Evolutionary conservation across 2,113 vertebrate genomes (phyloP).

Genomic region (Heterocephalus glaber): DNA sequence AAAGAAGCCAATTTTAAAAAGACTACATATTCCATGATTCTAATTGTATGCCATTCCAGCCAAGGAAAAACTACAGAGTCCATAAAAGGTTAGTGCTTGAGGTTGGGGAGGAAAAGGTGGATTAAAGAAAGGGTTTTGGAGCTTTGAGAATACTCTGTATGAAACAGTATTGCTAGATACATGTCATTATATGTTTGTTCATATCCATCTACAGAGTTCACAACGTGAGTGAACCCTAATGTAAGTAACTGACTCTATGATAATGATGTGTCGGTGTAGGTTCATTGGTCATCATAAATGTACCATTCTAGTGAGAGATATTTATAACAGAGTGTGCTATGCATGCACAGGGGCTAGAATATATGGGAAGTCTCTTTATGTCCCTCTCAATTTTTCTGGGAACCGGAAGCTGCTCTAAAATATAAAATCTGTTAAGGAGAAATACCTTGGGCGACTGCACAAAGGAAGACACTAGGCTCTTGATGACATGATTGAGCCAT

Average conservation of each 20-base stretch:
- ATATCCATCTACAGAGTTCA: not conserved
- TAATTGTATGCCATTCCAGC: not conserved
- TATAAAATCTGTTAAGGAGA: not conserved
- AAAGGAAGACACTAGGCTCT: not conserved
- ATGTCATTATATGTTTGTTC: not conserved
- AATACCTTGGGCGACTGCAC: not conserved
- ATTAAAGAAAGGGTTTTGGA: not conserved
- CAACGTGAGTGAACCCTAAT: fast-evolving
- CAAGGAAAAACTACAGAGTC: not conserved
- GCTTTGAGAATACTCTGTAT: not conserved
- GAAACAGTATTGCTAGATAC: not conserved
- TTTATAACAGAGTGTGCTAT: not conserved
- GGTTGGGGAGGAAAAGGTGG: fast-evolving
- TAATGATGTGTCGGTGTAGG: not conserved
- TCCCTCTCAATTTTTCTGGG: not conserved
- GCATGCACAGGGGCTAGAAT: not conserved
- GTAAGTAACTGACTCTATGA: not conserved
- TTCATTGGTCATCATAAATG: not conserved
- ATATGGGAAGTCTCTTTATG: not conserved
- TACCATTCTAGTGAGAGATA: not conserved
- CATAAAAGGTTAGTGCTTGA: not conserved
- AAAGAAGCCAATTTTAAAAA: not conserved
- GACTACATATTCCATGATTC: not conserved
- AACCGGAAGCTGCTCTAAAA: not conserved
- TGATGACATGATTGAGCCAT: not conserved